phyloP scores from a whole-genome alignment of 1,140 invertebrate species.

The Zaprionus tsacasi region DNA sequence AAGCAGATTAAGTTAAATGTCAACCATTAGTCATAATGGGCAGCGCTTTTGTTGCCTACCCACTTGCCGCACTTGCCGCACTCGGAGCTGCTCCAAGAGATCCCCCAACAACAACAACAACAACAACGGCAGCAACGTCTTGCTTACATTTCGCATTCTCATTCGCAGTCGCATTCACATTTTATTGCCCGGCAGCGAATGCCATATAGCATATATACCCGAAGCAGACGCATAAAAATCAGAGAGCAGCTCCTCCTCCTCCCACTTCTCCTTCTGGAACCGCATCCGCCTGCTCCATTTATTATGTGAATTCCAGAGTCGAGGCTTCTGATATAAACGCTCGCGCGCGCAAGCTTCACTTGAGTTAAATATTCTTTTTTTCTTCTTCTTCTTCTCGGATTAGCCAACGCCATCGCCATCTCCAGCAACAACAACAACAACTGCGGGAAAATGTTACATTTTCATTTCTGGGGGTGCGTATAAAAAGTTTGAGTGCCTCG shows the following conservation, averaged over 20 bases:
- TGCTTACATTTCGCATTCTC: constrained; percentile 71
- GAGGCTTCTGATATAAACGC: constrained; percentile 69
- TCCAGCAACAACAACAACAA: constrained; percentile 1
- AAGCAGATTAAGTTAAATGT: constrained; percentile 83
- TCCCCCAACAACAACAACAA: constrained; percentile 37
- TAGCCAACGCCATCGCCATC: constrained; percentile 47
- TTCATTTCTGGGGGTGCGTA: constrained; percentile 62
- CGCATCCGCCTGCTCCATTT: constrained; percentile 69
- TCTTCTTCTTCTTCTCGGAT: constrained; percentile 52
- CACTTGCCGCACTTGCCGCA: constrained; percentile 22
- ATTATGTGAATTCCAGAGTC: constrained; percentile 71
- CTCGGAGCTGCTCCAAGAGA: constrained; percentile 18
- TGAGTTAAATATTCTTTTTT: constrained; percentile 56
- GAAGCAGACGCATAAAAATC: constrained; percentile 75
- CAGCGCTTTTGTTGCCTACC: constrained; percentile 61
- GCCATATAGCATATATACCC: constrained; percentile 13
- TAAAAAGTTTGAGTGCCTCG: constrained; percentile 51
- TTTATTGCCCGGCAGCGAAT: constrained; percentile 72
- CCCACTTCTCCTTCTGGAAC: constrained; percentile 12
- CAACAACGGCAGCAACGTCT: constrained; percentile 42
- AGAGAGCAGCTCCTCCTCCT: constrained; percentile 35
- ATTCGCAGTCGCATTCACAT: constrained; percentile 66
- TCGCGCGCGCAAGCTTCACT: constrained; percentile 51
- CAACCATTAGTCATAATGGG: constrained; percentile 82
- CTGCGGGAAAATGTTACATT: constrained; percentile 57